Conservation (phyloP, 2,797 vertebrate genomes). For the Poeciliopsis turneri region DNA sequence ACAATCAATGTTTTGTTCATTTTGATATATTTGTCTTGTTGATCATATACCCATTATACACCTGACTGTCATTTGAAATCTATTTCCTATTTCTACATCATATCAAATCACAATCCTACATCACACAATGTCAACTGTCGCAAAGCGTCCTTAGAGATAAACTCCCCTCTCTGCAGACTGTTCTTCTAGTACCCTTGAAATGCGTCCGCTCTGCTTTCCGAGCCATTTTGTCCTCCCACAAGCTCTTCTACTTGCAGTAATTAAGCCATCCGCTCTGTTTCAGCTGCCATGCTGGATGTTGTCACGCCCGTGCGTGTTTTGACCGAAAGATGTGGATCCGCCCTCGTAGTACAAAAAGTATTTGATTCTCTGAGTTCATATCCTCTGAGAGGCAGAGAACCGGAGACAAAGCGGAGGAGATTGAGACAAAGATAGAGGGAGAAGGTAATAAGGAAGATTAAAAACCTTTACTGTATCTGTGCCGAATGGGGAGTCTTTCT, state of each 20-base stretch:
- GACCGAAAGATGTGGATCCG: slow-evolving; percentile 46
- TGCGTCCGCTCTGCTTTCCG: slow-evolving; percentile 6
- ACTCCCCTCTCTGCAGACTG: slow-evolving; percentile 9
- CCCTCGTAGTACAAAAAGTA: slow-evolving; percentile 27
- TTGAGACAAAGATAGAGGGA: slow-evolving; percentile 38
- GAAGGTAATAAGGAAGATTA: slow-evolving; percentile 37
- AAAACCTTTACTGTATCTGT: slow-evolving; percentile 17
- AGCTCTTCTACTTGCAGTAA: slow-evolving; percentile 29
- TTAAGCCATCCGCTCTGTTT: slow-evolving; percentile 32
- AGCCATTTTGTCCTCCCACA: slow-evolving; percentile 39
- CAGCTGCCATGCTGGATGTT: slow-evolving; percentile 20
- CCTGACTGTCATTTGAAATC: background rate
- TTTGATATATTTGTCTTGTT: background rate
- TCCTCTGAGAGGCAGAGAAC: slow-evolving; percentile 29
- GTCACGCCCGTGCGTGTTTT: slow-evolving; percentile 15
- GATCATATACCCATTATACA: background rate
- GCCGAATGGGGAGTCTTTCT: slow-evolving; percentile 20
- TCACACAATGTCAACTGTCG: slow-evolving; percentile 27
- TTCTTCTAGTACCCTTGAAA: slow-evolving; percentile 32
- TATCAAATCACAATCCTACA: slow-evolving; percentile 23
- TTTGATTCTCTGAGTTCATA: slow-evolving; percentile 40
- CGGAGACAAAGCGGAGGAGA: slow-evolving; percentile 1
- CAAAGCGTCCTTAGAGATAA: slow-evolving; percentile 34
- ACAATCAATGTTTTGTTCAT: background rate
- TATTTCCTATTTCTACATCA: slow-evolving; percentile 1